These are phyloP conservation scores for Esox masquinongy DNA, from an alignment of 2,797 vertebrate species.

Conservation along the genomic window DNA sequence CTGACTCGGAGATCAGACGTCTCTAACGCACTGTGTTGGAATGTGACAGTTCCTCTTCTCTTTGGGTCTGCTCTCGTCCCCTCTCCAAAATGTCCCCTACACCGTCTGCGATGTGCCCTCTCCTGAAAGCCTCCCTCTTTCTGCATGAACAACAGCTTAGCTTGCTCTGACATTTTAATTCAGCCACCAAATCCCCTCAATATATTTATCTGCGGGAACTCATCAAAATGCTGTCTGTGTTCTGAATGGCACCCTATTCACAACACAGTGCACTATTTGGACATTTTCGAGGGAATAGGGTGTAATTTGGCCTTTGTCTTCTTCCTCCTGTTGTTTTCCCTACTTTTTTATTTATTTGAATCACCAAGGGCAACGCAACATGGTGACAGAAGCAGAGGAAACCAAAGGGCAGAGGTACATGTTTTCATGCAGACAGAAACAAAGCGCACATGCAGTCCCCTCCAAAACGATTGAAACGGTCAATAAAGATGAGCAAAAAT, in stretches of 20 bases:
- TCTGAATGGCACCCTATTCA: not conserved
- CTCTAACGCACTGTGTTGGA: not conserved
- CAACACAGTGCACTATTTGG: not conserved
- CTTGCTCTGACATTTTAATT: constrained; percentile 2
- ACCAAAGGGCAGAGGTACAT: too few species aligned
- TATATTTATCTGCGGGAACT: constrained; percentile 1
- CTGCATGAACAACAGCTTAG: not conserved
- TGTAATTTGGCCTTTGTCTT: not conserved
- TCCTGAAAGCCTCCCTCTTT: not conserved
- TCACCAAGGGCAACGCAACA: too few species aligned
- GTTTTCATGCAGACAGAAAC: too few species aligned
- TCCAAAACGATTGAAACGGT: too few species aligned
- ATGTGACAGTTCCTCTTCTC: not conserved
- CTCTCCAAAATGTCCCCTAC: not conserved
- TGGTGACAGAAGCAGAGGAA: too few species aligned
- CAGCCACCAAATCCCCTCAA: constrained; percentile 6
- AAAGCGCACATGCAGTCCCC: not conserved
- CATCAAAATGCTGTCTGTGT: not conserved
- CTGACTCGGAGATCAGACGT: not conserved
- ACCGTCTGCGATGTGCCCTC: not conserved
- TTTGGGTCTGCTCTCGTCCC: not conserved
- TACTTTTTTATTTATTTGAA: not conserved
- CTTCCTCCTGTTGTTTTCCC: not conserved
- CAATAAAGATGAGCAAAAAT: too few species aligned
- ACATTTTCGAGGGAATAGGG: not conserved